phyloP scores from a whole-genome alignment of 2,113 vertebrate species.

The Galbula dea region DNA sequence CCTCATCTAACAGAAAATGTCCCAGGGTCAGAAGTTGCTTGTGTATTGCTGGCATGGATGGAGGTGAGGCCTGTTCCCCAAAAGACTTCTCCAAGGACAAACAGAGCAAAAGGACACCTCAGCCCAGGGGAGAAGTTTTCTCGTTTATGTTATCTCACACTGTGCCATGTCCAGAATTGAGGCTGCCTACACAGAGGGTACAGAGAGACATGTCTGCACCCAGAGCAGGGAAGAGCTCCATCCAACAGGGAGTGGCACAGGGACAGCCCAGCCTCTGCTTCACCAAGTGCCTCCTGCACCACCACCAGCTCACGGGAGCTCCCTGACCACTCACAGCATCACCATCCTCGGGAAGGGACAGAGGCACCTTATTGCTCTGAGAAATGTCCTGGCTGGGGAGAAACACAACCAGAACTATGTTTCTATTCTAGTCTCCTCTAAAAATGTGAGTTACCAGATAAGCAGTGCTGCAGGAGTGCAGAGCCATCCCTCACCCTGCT shows the following conservation, averaged over 20 bases:
- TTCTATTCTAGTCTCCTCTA: not conserved
- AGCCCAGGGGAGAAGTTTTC: not conserved
- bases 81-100: not conserved
- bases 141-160: not conserved
- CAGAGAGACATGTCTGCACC: not conserved
- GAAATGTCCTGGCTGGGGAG: not conserved
- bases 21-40: not conserved
- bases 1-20: not conserved
- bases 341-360: not conserved
- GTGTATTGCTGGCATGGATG: not conserved
- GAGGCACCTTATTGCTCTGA: not conserved
- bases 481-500: not conserved
- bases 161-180: not conserved
- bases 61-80: not conserved
- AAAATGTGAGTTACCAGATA: not conserved
- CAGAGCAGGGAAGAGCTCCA: not conserved
- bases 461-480: not conserved
- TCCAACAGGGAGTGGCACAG: not conserved
- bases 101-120: not conserved
- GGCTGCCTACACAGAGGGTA: no score
- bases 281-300: fast-evolving
- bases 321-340: fast-evolving
- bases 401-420: not conserved
- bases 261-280: not conserved
- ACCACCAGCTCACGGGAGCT: not conserved